A percentile compares a stretch with the other conserved stretches of the same genome.
phyloP scores from a whole-genome alignment of 2,888 invertebrate genomes.

The Amphipyra tragopoginis region DNA sequence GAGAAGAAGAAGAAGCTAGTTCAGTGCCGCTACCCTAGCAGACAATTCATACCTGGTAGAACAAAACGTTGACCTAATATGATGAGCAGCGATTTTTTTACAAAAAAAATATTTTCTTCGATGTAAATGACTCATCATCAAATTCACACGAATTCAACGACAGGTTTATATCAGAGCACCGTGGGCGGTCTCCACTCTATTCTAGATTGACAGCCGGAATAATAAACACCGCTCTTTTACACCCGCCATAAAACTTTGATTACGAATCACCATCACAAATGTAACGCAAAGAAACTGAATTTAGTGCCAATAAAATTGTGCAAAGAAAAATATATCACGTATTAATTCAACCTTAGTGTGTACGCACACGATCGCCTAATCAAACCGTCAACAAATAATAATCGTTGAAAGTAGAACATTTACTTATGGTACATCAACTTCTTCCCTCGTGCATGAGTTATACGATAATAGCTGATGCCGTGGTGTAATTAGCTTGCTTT shows the following conservation, averaged over 20 bases:
- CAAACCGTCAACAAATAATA: too few relatives aligned
- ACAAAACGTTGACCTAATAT: too few relatives aligned
- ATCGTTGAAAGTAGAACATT: too few relatives aligned
- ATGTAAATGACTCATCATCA: slow-evolving; percentile 9
- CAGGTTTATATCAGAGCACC: slow-evolving; percentile 23
- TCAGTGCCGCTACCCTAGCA: too few relatives aligned
- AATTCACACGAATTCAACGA: slow-evolving; percentile 1
- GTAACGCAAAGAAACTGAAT: slow-evolving; percentile 44
- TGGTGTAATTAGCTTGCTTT: too few relatives aligned
- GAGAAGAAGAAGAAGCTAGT: too few relatives aligned
- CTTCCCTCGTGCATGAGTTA: too few relatives aligned
- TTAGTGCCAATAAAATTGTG: slow-evolving; percentile 51
- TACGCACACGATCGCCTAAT: background rate
- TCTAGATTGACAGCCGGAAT: slow-evolving; percentile 47
- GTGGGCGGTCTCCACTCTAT: slow-evolving; percentile 43
- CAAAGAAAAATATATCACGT: slow-evolving; percentile 43
- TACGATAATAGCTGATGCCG: too few relatives aligned
- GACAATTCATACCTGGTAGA: too few relatives aligned
- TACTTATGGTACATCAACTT: too few relatives aligned
- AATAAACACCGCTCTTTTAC: slow-evolving; percentile 49
- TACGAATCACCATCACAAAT: slow-evolving; percentile 57
- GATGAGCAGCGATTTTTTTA: too few relatives aligned
- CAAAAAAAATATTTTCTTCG: background rate
- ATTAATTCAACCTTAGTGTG: slow-evolving; percentile 34
- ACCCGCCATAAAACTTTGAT: slow-evolving; percentile 53